Evolutionary conservation across 2,113 vertebrate genomes (phyloP).

Genomic region (Erythrocebus patas): DNA sequence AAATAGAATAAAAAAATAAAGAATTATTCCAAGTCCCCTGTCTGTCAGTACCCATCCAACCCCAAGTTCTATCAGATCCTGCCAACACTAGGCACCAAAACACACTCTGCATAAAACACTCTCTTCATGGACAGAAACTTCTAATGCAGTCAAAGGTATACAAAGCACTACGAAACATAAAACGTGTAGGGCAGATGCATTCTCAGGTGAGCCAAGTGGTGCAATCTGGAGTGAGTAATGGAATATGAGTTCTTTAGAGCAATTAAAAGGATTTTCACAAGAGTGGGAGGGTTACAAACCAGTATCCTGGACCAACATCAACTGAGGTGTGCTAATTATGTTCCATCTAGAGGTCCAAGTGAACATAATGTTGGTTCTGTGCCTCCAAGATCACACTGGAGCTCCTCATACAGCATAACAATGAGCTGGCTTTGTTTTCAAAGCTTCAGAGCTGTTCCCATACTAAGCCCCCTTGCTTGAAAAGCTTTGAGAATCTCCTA

Average conservation of each 20-base stretch:
- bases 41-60: neutral
- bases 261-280: slow-evolving; percentile 70
- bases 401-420: neutral
- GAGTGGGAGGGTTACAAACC: slow-evolving; percentile 35
- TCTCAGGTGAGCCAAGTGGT: slow-evolving; percentile 53
- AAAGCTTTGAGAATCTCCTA: neutral
- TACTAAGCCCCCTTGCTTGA: neutral
- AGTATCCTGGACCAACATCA: slow-evolving; percentile 45
- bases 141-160: neutral
- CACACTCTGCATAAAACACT: neutral
- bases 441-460: neutral
- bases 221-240: slow-evolving; percentile 70
- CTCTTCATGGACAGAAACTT: neutral
- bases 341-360: slow-evolving; percentile 63
- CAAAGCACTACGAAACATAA: neutral
- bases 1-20: no score
- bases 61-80: neutral
- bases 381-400: neutral
- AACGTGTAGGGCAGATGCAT: neutral
- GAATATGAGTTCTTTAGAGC: slow-evolving; percentile 49
- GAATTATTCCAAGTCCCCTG: neutral
- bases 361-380: slow-evolving; percentile 63
- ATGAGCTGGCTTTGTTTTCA: slow-evolving; percentile 40
- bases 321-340: slow-evolving; percentile 65
- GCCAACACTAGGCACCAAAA: neutral